A percentile compares a stretch with the other conserved stretches of the same genome.
Evolutionary conservation across 2,797 vertebrate genomes (phyloP).

Genomic region (Microtus agrestis): DNA sequence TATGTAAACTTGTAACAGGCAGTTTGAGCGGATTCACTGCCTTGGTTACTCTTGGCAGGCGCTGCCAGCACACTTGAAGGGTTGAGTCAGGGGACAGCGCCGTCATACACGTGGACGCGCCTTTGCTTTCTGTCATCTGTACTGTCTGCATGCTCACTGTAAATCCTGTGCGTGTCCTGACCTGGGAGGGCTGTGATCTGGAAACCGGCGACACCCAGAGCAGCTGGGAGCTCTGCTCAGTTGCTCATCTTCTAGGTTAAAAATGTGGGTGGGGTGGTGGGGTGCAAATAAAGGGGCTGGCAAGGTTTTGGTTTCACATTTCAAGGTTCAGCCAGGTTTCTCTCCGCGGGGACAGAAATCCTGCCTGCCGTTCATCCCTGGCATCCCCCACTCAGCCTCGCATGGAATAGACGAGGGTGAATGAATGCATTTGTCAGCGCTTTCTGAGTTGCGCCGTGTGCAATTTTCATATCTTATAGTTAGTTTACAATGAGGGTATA

Average conservation of each 20-base stretch:
- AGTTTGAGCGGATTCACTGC: background rate
- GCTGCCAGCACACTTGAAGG: background rate
- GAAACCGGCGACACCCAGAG: background rate
- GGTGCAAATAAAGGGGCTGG: conserved; percentile 5
- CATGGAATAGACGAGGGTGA: background rate
- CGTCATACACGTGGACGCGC: background rate
- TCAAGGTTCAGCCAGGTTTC: background rate
- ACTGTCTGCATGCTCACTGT: background rate
- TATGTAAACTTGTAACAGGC: conserved; percentile 2
- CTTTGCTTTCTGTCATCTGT: background rate
- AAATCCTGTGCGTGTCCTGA: background rate
- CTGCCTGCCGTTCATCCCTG: background rate
- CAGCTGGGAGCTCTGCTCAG: background rate
- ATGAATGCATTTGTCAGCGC: background rate
- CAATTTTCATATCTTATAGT: conserved; percentile 28
- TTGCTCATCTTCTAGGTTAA: background rate
- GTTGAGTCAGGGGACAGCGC: background rate
- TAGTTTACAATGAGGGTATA: background rate
- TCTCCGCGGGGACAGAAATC: background rate
- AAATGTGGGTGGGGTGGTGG: background rate
- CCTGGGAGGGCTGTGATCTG: background rate
- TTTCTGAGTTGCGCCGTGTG: background rate
- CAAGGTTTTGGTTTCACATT: background rate
- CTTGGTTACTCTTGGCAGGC: background rate
- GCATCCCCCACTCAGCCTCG: background rate